Evolutionary conservation across 1,140 invertebrate species (phyloP), one percentile per base, ranked within the genome.

Genomic region (Belonocnema kinseyi): DNA sequence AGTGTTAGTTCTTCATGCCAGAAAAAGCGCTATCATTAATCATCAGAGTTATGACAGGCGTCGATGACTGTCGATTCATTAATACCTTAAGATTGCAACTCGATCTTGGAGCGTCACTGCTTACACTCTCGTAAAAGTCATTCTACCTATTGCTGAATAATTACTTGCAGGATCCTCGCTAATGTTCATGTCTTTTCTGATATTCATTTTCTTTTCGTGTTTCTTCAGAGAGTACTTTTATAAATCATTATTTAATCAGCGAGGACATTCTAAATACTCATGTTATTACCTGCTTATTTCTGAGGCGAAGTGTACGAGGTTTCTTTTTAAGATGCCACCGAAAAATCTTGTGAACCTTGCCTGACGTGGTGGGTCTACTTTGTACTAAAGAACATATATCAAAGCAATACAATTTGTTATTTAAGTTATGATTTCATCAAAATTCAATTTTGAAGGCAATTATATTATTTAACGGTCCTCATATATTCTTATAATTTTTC

Each of bases 41-140:
- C 76, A 81, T 72, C 52, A 73, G 72, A 74, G 58, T 76, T 80
- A 77, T 72, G 54, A 56, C 52, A 79, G 71, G 71, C 40, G 53
- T 73, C 73, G 75, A 79, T 80, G 80, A 81, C 81, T 56, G 80
- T 80, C 80, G 79, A 82, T 82, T 84, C 80, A 83, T 83, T 83
- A 84, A 83, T 83, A 74, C 61, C 61, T n/a, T 14, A 26, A 66
- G 58, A 66, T 66, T 33, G 21, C 56, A 66, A 66, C 12, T 66
- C 26, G 58, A 66, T 66, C 58, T 66, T n/a, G 16, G 40, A 33
- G 26, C n/a, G 26, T 33, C 61, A 66, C 61, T 66, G 33, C 61
- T 66, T 66, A 66, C 26, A 66, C 61, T 66, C 61, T 66, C 16
- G 26, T 66, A 33, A 66, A 16, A 66, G 61, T 66, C 26, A 66